phyloP scores from a whole-genome alignment of 2,797 vertebrate genomes.

The Chelon labrosus region DNA sequence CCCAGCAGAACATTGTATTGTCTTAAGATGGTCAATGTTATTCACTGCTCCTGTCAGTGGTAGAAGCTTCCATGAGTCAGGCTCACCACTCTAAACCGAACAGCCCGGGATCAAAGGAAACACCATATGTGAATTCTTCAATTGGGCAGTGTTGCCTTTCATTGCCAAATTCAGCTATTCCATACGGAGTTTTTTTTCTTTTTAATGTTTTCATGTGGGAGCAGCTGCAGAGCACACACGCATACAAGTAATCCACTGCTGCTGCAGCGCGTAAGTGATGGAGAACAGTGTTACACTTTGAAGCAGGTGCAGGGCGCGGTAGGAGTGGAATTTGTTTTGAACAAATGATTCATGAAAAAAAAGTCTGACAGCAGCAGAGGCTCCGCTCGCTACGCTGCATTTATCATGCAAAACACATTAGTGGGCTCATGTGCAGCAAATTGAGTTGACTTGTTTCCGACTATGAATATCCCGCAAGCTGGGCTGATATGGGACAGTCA shows the following conservation, averaged over 20 bases:
- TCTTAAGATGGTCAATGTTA: too few species aligned
- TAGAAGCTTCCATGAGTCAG: constrained; percentile 36
- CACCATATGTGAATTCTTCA: constrained; percentile 54
- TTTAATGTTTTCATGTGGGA: background rate
- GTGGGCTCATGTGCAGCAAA: constrained; percentile 45
- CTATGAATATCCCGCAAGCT: constrained; percentile 56
- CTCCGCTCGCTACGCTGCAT: background rate
- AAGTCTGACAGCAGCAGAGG: background rate
- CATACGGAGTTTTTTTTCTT: constrained; percentile 32
- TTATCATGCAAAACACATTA: constrained; percentile 32
- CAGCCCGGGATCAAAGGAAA: constrained; percentile 54
- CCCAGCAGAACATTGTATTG: too few species aligned
- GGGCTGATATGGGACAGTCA: constrained; percentile 37
- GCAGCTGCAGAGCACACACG: constrained; percentile 43
- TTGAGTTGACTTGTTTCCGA: constrained; percentile 42
- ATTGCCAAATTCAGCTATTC: constrained; percentile 40
- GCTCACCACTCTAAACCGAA: constrained; percentile 22
- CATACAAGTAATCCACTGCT: constrained; percentile 6
- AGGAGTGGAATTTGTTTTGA: constrained; percentile 1
- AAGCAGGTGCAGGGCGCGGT: constrained; percentile 10
- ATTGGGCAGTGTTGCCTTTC: constrained; percentile 40
- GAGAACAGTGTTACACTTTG: background rate
- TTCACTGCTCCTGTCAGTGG: background rate
- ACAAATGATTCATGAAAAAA: background rate
- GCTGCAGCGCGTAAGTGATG: constrained; percentile 8